Evolutionary conservation across 2,113 vertebrate genomes (phyloP).

Genomic region (Platanista minor): DNA sequence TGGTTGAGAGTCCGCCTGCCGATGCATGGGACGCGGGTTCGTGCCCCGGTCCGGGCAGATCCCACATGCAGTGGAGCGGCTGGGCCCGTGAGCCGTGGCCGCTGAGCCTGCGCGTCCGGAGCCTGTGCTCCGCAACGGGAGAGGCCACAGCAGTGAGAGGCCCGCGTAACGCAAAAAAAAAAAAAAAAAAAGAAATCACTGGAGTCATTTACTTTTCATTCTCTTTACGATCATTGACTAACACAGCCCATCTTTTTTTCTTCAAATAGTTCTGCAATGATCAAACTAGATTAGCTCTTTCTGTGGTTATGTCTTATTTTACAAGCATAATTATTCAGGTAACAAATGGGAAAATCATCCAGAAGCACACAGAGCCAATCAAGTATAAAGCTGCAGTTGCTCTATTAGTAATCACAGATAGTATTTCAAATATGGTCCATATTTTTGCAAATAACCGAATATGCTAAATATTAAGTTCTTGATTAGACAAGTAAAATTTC

Average conservation of each 20-base stretch:
- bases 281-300: constrained; percentile 67
- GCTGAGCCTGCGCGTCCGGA: too few species aligned
- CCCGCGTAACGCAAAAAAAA: too few species aligned
- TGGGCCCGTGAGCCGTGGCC: too few species aligned
- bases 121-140: too few species aligned
- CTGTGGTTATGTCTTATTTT: constrained; percentile 44
- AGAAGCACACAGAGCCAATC: neutral
- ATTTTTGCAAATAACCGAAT: constrained; percentile 28
- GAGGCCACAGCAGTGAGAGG: too few species aligned
- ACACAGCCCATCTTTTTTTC: constrained; percentile 68
- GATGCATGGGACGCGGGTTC: too few species aligned
- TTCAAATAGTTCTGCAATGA: constrained; percentile 65
- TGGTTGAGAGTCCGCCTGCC: too few species aligned
- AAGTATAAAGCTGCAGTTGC: constrained; percentile 24
- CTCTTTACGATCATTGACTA: constrained; percentile 77
- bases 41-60: too few species aligned
- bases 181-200: constrained; percentile 70
- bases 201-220: constrained; percentile 71
- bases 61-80: too few species aligned
- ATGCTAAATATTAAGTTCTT: constrained; percentile 40
- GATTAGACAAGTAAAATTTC: neutral
- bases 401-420: constrained; percentile 27
- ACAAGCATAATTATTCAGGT: constrained; percentile 60
- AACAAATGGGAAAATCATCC: constrained; percentile 39
- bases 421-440: constrained; percentile 5